Conservation (phyloP, 2,888 invertebrate species). For the Synanthedon myopaeformis region DNA sequence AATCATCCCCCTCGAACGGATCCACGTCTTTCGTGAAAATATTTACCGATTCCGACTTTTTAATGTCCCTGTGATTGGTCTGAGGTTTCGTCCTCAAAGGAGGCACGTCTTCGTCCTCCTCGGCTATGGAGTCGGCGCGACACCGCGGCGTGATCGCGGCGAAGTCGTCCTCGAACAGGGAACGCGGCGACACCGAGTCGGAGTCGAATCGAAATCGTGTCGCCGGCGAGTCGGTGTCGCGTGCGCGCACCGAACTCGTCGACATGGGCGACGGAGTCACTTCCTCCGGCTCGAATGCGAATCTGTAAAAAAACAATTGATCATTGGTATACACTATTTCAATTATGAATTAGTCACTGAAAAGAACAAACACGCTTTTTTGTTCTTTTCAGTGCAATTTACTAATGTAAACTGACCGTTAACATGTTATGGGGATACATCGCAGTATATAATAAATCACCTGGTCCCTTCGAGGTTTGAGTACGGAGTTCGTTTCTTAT, state of each 20-base stretch:
- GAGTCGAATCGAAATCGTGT: constrained; percentile 56
- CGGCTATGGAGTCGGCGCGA: constrained; percentile 58
- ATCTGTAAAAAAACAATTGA: constrained; percentile 19
- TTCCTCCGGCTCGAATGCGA: constrained; percentile 53
- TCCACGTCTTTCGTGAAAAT: constrained; percentile 89
- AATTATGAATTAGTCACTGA: background rate
- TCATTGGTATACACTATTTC: background rate
- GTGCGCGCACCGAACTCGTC: constrained; percentile 34
- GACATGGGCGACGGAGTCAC: constrained; percentile 45
- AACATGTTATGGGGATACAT: too few relatives aligned
- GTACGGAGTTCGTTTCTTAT: constrained; percentile 48
- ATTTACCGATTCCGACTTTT: constrained; percentile 90
- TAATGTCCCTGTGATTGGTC: constrained; percentile 73
- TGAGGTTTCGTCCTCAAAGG: constrained; percentile 39
- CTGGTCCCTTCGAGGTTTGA: constrained; percentile 51
- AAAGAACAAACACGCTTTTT: background rate
- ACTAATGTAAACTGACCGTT: too few relatives aligned
- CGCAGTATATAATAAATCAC: constrained; percentile 14
- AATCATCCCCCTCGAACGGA: constrained; percentile 91
- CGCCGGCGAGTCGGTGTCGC: constrained; percentile 40
- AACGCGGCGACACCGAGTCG: constrained; percentile 55
- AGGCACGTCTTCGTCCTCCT: constrained; percentile 58
- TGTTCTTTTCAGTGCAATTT: too few relatives aligned
- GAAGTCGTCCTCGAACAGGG: constrained; percentile 79
- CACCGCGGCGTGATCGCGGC: constrained; percentile 52